A percentile compares a stretch with the other conserved stretches of the same genome.
Evolutionary conservation across 2,888 invertebrate species (phyloP).

Genomic region (Dynastes maya): DNA sequence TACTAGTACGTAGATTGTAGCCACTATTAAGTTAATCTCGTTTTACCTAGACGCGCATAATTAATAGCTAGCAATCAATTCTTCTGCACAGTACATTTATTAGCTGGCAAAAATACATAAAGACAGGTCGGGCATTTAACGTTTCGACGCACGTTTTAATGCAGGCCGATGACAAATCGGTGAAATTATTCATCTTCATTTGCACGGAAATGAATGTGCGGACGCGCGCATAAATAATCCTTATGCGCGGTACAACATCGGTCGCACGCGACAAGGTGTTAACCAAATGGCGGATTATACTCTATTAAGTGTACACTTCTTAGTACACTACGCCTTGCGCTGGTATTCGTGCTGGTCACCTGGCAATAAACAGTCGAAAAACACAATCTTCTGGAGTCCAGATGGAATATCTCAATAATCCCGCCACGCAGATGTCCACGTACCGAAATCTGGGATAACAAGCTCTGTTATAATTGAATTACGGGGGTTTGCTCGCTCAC

Average conservation of each 20-base stretch:
- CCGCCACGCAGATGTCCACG: constrained; percentile 25
- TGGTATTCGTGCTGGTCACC: constrained; percentile 9
- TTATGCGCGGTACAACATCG: neutral
- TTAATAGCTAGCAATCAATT: constrained; percentile 21
- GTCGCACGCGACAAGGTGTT: constrained; percentile 28
- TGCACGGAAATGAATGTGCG: constrained; percentile 23
- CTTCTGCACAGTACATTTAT: constrained; percentile 19
- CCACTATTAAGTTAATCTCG: neutral
- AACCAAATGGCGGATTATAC: constrained; percentile 8
- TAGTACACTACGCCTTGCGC: neutral
- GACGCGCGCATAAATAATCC: constrained; percentile 27
- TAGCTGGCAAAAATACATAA: constrained; percentile 24
- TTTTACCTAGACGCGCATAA: neutral
- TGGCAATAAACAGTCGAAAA: constrained; percentile 28
- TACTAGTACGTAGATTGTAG: too few relatives aligned
- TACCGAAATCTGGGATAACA: constrained; percentile 29
- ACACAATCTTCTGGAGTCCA: constrained; percentile 33
- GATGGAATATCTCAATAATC: constrained; percentile 17
- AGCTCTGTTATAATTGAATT: constrained; percentile 26
- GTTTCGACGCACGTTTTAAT: constrained; percentile 12
- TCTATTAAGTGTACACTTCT: too few relatives aligned
- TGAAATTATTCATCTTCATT: constrained; percentile 43
- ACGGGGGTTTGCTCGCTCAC: constrained; percentile 5
- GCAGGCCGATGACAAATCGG: constrained; percentile 35
- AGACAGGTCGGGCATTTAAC: constrained; percentile 18